phyloP scores from a whole-genome alignment of 2,113 vertebrate species.

The Syngnathoides biaculeatus region DNA sequence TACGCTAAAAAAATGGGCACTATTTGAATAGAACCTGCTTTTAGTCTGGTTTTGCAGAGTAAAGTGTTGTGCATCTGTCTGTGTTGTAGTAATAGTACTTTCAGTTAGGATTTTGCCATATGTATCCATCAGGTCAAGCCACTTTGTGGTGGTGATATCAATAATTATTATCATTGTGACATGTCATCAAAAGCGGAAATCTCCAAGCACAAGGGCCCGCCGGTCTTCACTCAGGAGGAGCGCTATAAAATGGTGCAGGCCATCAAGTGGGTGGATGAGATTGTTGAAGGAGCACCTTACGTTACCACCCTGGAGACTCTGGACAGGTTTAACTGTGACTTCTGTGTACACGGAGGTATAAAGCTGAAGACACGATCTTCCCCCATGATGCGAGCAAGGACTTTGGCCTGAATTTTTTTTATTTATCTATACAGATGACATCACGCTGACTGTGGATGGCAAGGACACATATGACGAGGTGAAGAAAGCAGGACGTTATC shows the following conservation, averaged over 20 bases:
- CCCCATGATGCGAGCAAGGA: neutral
- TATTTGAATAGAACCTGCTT: neutral
- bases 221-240: conserved; percentile 94
- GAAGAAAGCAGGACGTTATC: conserved; percentile 84
- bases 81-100: neutral
- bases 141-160: neutral
- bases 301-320: conserved; percentile 94
- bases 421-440: conserved; percentile 79
- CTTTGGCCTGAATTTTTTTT: neutral
- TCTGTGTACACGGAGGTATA: conserved; percentile 95
- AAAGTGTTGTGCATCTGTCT: neutral
- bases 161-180: neutral
- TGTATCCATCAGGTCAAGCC: too few species aligned
- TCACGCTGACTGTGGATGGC: conserved; percentile 91
- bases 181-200: conserved; percentile 80
- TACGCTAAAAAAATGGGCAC: neutral
- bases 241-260: conserved; percentile 95
- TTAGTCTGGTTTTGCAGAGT: too few species aligned
- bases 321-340: conserved; percentile 91
- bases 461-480: conserved; percentile 95
- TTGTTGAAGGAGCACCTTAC: conserved; percentile 91
- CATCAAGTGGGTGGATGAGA: conserved; percentile 98
- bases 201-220: conserved; percentile 94
- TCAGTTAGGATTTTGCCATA: too few species aligned
- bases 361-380: neutral